Evolutionary conservation across 2,888 invertebrate species (phyloP).

Genomic region (Melinopterus prodromus): DNA sequence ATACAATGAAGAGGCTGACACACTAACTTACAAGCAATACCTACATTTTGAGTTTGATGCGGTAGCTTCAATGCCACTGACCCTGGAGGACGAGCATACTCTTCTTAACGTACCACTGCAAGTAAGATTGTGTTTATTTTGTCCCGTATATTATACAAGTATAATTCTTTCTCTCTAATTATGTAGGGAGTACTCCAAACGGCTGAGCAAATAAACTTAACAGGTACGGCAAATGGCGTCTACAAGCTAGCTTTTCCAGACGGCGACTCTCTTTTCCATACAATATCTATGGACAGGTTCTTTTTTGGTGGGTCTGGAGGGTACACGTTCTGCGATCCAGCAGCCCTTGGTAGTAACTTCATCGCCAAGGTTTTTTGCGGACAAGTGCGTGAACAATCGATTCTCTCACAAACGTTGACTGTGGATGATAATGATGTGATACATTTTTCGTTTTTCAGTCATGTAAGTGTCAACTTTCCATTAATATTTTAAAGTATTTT

Average conservation of each 20-base stretch:
- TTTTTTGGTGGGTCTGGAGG: constrained; percentile 65
- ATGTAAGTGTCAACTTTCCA: constrained; percentile 28
- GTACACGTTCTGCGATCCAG: constrained; percentile 61
- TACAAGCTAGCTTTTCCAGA: constrained; percentile 58
- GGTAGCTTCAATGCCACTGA: constrained; percentile 64
- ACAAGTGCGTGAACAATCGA: not conserved
- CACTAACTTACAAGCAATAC: constrained; percentile 64
- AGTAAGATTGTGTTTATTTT: constrained; percentile 57
- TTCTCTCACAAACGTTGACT: constrained; percentile 25
- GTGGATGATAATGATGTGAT: constrained; percentile 19
- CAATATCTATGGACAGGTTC: constrained; percentile 64
- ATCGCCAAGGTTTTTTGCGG: not conserved
- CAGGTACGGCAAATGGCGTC: constrained; percentile 27
- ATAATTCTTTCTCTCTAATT: not conserved
- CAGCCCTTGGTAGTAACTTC: not conserved
- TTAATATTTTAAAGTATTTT: not conserved
- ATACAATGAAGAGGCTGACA: constrained; percentile 56
- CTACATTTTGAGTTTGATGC: constrained; percentile 67
- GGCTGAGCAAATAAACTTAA: not conserved
- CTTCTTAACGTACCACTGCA: constrained; percentile 64
- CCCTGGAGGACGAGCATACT: constrained; percentile 66
- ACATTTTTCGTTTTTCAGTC: constrained; percentile 29
- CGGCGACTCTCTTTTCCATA: constrained; percentile 62
- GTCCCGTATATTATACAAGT: not conserved
- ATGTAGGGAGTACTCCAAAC: constrained; percentile 24